Evolutionary conservation across 2,113 vertebrate genomes (phyloP), one percentile per base, ranked within the genome.

Genomic region (Chrysemys picta): DNA sequence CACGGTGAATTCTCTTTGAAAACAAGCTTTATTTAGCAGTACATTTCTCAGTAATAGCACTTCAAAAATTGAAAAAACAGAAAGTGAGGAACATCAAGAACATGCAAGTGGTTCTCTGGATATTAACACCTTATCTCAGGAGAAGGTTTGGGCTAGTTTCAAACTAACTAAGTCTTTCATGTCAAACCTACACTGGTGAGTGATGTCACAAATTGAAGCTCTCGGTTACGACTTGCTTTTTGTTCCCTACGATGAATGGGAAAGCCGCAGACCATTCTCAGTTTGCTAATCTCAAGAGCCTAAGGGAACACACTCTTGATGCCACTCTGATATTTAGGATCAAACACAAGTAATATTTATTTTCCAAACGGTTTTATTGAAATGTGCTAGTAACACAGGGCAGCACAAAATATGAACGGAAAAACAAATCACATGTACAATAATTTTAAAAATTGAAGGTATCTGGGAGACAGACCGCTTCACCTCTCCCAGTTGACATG

Each of bases 361-460:
- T 97, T 97, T 97, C 89, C 97, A 97, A 98, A 97, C 95, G 80
- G 95, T 95, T 98, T 97, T 97, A 97, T 97, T 97, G 96, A 97
- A 97, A 96, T 97, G 97, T 97, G 97, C 97, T 89, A 95, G 93
- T 89, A 96, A 81, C 97, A 97, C 96, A 96, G 90, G 93, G 93
- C 91, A 96, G 96, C 97, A 97, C 97, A 95, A 93, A 82, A 59
- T 95, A 97, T 96, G 95, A 97, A 97, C 89, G 78, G 91, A 2
- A 59, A 94, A 95, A 95, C 95, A 95, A 97, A 95, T 97, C 97
- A 97, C 97, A 95, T 93, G 93, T 96, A 98, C 97, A 95, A 24
- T 97, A 87, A 96, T 97, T 96, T 97, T 94, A 91, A 97, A 97
- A 98, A 96, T 89, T 95, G 95, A 96, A 96, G 87, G 89, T 96